Evolutionary conservation across 2,113 vertebrate genomes (phyloP).

Genomic region (Scatophagus argus): DNA sequence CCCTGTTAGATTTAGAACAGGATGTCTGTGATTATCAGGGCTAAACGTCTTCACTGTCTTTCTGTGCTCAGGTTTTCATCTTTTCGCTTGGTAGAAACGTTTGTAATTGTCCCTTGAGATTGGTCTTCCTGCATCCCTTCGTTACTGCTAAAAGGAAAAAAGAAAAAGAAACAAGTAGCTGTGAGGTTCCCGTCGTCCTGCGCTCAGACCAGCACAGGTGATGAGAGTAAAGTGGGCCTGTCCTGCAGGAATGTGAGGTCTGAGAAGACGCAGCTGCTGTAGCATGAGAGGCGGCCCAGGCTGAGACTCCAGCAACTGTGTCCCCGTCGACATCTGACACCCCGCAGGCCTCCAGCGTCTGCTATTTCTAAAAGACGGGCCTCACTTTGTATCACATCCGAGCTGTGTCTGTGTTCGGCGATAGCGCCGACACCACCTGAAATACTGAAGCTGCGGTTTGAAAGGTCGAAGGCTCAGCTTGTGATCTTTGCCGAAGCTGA

Average conservation of each 20-base stretch:
- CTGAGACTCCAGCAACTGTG: conserved; percentile 80
- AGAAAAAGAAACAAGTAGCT: not conserved
- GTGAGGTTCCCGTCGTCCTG: not conserved
- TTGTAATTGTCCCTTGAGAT: not conserved
- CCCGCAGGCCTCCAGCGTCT: conserved; percentile 56
- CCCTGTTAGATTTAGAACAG: not conserved
- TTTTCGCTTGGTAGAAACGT: not conserved
- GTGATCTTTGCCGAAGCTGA: not conserved
- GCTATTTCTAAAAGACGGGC: conserved; percentile 69
- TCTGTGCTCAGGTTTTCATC: not conserved
- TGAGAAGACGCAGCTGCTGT: conserved; percentile 82
- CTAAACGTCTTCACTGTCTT: not conserved
- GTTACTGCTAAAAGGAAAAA: not conserved
- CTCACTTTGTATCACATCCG: conserved; percentile 55
- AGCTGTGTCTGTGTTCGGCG: conserved; percentile 12
- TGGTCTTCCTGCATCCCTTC: not conserved
- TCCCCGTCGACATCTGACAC: conserved; percentile 77
- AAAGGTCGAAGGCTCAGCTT: conserved; percentile 9
- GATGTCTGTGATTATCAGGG: not conserved
- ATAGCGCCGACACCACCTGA: conserved; percentile 34
- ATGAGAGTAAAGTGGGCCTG: conserved; percentile 73
- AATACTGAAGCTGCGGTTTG: not conserved
- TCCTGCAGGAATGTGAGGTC: conserved; percentile 80
- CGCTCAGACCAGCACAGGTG: conserved; percentile 77
- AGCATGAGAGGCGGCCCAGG: conserved; percentile 58